Percentiles rank a stretch among this genome's conserved stretches.
phyloP scores from a whole-genome alignment of 2,113 vertebrate genomes.

The Ptilonorhynchus violaceus region DNA sequence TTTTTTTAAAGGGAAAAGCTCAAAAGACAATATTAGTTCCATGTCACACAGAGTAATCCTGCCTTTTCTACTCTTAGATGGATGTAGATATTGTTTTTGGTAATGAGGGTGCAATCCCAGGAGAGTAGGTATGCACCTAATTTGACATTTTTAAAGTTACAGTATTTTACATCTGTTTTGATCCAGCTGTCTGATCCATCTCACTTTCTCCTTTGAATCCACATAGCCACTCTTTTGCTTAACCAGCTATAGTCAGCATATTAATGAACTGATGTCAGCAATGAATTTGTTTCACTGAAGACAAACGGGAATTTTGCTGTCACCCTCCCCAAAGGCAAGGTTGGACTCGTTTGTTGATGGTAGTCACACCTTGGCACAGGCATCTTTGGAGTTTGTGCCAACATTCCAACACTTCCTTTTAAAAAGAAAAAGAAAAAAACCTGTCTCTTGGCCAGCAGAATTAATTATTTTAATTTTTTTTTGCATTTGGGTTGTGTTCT shows the following conservation, averaged over 20 bases:
- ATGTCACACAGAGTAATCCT: not conserved
- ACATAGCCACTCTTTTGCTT: not conserved
- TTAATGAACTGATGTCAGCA: not conserved
- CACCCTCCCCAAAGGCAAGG: not conserved
- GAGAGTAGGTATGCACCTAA: not conserved
- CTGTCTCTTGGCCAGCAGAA: not conserved
- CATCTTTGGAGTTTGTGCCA: not conserved
- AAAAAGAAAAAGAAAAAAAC: not conserved
- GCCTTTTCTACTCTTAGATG: conserved; percentile 5
- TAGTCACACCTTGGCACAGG: not conserved
- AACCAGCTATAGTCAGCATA: not conserved
- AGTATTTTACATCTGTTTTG: not conserved
- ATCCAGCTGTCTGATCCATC: not conserved
- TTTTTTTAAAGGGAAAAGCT: conserved; percentile 48
- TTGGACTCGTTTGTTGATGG: not conserved
- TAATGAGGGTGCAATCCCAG: not conserved
- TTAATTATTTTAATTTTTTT: not conserved
- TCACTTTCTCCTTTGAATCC: not conserved
- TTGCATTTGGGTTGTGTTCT: not conserved
- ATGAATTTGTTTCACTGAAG: not conserved
- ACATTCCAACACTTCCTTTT: not conserved
- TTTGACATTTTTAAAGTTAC: not conserved
- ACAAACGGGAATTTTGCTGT: not conserved
- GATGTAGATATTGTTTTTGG: conserved; percentile 8
- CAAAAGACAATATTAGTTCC: conserved; percentile 40